A percentile compares a stretch with the other conserved stretches of the same genome.
phyloP scores from a whole-genome alignment of 2,888 invertebrate genomes.

The Seira musarum region DNA sequence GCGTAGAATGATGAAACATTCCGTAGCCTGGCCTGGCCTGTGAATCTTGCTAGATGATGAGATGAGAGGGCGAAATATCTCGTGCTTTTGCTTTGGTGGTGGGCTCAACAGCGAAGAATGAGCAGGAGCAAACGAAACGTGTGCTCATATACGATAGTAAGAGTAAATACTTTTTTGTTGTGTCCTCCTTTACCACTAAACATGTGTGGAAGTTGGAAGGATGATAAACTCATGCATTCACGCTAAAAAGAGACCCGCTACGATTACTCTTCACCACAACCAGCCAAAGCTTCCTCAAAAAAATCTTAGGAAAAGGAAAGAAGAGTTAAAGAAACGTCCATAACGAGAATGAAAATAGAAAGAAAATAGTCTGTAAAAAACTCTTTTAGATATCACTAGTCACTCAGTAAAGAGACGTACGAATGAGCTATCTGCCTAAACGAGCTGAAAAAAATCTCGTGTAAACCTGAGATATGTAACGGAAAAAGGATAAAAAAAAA shows the following conservation, averaged over 20 bases:
- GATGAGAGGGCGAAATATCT: conserved; percentile 20
- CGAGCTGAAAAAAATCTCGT: not conserved
- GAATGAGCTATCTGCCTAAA: not conserved
- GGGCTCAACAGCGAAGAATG: not conserved
- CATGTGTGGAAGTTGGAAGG: not conserved
- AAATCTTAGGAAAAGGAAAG: not conserved
- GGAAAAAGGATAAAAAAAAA: not conserved
- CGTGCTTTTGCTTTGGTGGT: conserved; percentile 10
- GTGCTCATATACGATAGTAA: conserved; percentile 39
- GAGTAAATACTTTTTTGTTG: conserved; percentile 32
- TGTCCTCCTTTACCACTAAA: not conserved
- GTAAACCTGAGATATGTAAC: not conserved
- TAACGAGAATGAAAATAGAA: not conserved
- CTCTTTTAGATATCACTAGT: not conserved
- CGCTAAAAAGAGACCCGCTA: not conserved
- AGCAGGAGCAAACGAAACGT: conserved; percentile 23
- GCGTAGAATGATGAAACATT: conserved; percentile 20
- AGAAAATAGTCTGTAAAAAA: not conserved
- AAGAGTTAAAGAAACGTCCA: not conserved
- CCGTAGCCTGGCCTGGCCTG: not conserved
- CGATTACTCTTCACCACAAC: not conserved
- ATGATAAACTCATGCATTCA: not conserved
- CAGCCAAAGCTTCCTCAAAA: too few relatives aligned
- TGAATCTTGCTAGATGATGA: not conserved
- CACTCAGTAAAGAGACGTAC: not conserved